These are phyloP conservation scores for Tyto alba DNA, from an alignment of 2,113 vertebrate genomes.

Conservation along the genomic window DNA sequence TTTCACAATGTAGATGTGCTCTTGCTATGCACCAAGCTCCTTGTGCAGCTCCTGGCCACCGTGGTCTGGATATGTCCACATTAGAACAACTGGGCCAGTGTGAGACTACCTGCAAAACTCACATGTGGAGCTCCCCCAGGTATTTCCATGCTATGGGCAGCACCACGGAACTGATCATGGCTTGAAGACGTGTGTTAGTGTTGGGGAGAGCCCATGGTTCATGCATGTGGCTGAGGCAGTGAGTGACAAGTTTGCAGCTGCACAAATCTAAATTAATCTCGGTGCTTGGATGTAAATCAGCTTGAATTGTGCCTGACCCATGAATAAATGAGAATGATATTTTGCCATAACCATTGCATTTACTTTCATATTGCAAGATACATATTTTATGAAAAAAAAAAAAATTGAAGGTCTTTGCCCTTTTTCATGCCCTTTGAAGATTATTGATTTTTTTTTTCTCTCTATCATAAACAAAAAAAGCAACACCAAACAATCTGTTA, in stretches of 20 bases:
- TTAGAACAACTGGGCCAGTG: neutral
- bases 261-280: neutral
- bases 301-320: neutral
- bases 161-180: neutral
- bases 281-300: neutral
- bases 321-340: neutral
- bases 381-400: neutral
- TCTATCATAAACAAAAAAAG: neutral
- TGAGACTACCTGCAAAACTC: neutral
- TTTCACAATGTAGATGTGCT: neutral
- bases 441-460: neutral
- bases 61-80: accelerated
- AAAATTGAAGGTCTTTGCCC: neutral
- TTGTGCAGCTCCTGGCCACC: neutral
- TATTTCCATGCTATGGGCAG: neutral
- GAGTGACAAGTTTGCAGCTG: neutral
- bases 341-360: neutral
- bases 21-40: accelerated
- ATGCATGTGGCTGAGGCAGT: neutral
- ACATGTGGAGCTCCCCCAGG: neutral
- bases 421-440: neutral
- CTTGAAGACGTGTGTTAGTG: neutral
- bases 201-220: neutral
- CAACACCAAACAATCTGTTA: neutral
- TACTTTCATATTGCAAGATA: neutral